Evolutionary conservation across 2,113 vertebrate species (phyloP), one percentile per base, ranked within the genome.

Genomic region (Manacus vitellinus): DNA sequence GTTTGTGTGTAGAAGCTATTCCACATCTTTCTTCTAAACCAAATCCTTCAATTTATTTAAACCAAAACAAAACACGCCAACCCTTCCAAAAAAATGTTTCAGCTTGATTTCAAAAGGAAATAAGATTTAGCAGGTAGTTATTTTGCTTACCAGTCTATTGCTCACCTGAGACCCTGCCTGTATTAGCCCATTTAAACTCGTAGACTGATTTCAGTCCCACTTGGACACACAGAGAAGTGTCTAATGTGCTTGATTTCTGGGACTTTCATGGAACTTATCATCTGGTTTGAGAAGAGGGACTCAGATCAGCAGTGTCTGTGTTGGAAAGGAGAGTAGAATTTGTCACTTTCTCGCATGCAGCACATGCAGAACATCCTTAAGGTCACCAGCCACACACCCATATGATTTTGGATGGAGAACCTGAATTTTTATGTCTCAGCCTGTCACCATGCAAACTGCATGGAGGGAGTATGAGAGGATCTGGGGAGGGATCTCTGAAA

Each of bases 331-430:
- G 44, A 27, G 12, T 13, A 79, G 15, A 33, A 65, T 55, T 65
- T 67, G 47, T 39, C 35, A 25, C 23, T 22, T 73, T 86, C 31
- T 88, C 31, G 19, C 17, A 20, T 14, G 17, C 8, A 83, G 21
- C 0, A 39, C 23, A 39, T 39, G 0, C 44, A 0, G 0, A 74
- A 8, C 37, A 77, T 47, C 54, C 54, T 59, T 17, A 7, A 3
- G 11, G 46, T 49, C 14, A 77, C 18, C 72, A 70, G 28, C 14
- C 24, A n/a, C 10, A 31, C 22, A 25, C 4, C 4, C 13, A 5
- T 3, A 1, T 10, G 8, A 30, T 56, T 88, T 66, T 41, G 31
- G 12, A 4, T 52, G 43, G 58, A 37, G 31, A 58, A 44, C 10
- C 21, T 52, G 20, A 16, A 16, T 79, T 55, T 61, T 3, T 55